Evolutionary conservation across 1,140 invertebrate genomes (phyloP), one percentile per base, ranked within the genome.

Genomic region (Rhopalosiphum padi): DNA sequence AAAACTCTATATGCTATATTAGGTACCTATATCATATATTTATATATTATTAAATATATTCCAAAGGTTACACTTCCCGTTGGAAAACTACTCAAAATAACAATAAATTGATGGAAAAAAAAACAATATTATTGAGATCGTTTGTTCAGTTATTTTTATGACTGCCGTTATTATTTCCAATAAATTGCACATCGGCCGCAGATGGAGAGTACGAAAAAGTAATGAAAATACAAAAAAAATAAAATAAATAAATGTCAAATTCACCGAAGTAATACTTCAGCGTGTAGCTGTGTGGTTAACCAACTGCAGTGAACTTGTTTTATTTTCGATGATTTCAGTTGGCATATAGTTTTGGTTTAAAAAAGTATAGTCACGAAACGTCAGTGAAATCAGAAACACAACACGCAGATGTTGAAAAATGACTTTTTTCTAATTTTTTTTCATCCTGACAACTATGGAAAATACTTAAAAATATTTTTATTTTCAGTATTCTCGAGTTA

Each of bases 221-320:
- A 86, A 43, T 86, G 25, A 30, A 25, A 86, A 18, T 30, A 25
- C 30, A 86, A 86, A 43, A 25, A 86, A 30, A 43, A n/a, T n/a
- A n/a, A n/a, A n/a, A n/a, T n/a, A n/a, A 86, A 46, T 41, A 86
- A 77, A 77, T 77, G 60, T 77, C 60, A 25, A 86, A 86, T 46
- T 25, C 43, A 46, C 30, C n/a, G 25, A 11, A 85, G 43, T 46
- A n/a, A n/a, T 15, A 86, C 11, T 30, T 46, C 4, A 2, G 11
- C 37, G 25, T 85, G 11, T 86, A 86, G 41, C 25, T 25, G 11
- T 43, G n/a, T 68, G 15, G 30, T 68, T 68, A 68, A 68, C 60
- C 60, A n/a, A n/a, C 15, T 41, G 41, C 41, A 11, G 60, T 46
- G 15, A n/a, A 46, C 25, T 86, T 86, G 9, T 86, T 46, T 86